A percentile compares a stretch with the other conserved stretches of the same genome.
Conservation (phyloP, 2,113 vertebrate genomes). For the Menura novaehollandiae region DNA sequence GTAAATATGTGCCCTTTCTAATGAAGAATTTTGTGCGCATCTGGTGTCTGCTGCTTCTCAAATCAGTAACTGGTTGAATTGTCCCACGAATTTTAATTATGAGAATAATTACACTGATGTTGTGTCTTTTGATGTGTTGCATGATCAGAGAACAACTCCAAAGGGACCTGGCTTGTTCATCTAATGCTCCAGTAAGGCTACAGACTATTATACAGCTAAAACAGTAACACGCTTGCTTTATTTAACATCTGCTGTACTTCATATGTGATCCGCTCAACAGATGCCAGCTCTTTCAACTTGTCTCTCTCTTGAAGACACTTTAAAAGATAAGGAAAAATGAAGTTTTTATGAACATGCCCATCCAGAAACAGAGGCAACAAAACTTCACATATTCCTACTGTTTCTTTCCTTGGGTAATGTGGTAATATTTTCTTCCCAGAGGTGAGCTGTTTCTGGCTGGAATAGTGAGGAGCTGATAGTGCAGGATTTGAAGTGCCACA, state of each 20-base stretch:
- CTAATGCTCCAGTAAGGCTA: not conserved
- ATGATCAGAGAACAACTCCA: not conserved
- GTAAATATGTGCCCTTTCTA: not conserved
- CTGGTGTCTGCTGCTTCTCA: not conserved
- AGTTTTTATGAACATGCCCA: not conserved
- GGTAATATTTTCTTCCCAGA: not conserved
- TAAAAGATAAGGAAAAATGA: not conserved
- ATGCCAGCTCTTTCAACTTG: not conserved
- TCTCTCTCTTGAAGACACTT: not conserved
- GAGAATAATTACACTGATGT: not conserved
- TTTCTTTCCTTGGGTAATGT: not conserved
- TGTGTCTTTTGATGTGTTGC: conserved; percentile 4
- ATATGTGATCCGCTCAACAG: not conserved
- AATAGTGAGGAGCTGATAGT: not conserved
- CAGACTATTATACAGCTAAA: not conserved
- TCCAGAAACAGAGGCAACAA: not conserved
- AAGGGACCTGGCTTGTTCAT: not conserved
- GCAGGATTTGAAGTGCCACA: not conserved
- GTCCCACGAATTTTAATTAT: not conserved
- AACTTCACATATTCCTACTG: not conserved
- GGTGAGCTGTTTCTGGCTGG: not conserved
- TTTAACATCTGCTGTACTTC: not conserved
- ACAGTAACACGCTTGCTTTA: not conserved
- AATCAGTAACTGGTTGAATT: not conserved
- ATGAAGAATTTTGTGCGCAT: not conserved